These are phyloP conservation scores for Parelbella ahira DNA, from an alignment of 2,888 invertebrate species.

Conservation along the genomic window DNA sequence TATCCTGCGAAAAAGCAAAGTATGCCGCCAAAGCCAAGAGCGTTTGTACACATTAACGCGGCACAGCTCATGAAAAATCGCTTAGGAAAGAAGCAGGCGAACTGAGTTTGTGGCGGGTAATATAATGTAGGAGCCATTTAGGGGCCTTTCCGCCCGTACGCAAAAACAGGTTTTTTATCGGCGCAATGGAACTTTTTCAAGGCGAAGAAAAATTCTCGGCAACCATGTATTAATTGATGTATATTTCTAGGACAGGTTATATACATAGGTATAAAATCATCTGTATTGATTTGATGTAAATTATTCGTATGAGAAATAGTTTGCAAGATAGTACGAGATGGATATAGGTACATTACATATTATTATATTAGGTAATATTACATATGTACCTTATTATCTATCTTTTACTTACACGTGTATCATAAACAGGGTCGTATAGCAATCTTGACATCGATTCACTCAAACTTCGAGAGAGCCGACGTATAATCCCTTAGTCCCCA, in stretches of 20 bases:
- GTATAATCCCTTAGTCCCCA: conserved; percentile 14
- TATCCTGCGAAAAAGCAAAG: conserved; percentile 72
- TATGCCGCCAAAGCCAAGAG: conserved; percentile 65
- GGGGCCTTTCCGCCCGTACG: conserved; percentile 20
- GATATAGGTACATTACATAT: no score
- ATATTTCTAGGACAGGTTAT: no score
- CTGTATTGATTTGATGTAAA: no score
- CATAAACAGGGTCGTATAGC: no score
- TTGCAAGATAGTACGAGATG: neutral
- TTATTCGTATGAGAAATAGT: no score
- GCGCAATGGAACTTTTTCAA: no score
- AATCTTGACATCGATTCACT: conserved; percentile 11
- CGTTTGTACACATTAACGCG: conserved; percentile 77
- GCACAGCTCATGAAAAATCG: conserved; percentile 77
- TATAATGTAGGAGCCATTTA: conserved; percentile 36
- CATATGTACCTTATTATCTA: no score
- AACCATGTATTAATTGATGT: no score
- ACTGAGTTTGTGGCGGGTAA: conserved; percentile 45
- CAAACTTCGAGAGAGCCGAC: conserved; percentile 8
- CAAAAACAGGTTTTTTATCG: conserved; percentile 11
- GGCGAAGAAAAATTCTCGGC: no score
- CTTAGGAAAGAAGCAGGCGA: conserved; percentile 62
- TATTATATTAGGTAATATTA: no score
- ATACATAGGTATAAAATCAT: no score
- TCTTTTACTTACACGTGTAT: no score